Percentiles rank a stretch among this genome's conserved stretches.
Evolutionary conservation across 1,140 invertebrate species (phyloP).

Genomic region (Amyelois transitella): DNA sequence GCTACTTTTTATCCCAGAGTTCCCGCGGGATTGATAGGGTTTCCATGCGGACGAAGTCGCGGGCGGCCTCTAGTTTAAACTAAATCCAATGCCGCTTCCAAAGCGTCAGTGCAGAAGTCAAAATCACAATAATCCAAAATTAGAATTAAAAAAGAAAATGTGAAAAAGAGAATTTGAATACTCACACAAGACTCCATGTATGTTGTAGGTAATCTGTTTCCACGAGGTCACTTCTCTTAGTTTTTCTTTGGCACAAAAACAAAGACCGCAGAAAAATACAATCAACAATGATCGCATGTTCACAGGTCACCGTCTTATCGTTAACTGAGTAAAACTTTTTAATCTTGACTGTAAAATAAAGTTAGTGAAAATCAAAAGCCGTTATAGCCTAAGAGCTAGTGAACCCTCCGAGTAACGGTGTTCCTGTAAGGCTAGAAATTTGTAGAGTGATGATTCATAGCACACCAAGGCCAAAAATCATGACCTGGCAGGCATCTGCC

Average conservation of each 20-base stretch:
- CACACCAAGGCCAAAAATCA: too few species aligned
- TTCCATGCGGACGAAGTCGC: too few species aligned
- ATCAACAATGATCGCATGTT: neutral
- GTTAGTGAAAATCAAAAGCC: neutral
- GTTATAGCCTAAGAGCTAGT: neutral
- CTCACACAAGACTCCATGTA: constrained; percentile 44
- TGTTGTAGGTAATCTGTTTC: constrained; percentile 51
- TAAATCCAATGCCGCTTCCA: too few species aligned
- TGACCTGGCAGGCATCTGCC: too few species aligned
- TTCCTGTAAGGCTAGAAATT: too few species aligned
- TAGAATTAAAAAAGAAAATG: too few species aligned
- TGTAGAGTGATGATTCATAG: too few species aligned
- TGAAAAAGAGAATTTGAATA: constrained; percentile 11
- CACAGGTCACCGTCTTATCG: neutral
- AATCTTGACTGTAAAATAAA: neutral
- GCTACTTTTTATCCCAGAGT: too few species aligned
- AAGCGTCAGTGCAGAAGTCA: too few species aligned
- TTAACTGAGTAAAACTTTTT: neutral
- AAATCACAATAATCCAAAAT: too few species aligned
- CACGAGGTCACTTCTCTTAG: constrained; percentile 39
- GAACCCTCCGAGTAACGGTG: neutral
- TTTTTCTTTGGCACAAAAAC: constrained; percentile 10
- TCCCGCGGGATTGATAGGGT: too few species aligned
- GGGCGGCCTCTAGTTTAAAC: too few species aligned
- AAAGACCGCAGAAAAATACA: neutral